Evolutionary conservation across 2,888 invertebrate genomes (phyloP), one percentile per base, ranked within the genome.

Genomic region (Hyposoter didymator): DNA sequence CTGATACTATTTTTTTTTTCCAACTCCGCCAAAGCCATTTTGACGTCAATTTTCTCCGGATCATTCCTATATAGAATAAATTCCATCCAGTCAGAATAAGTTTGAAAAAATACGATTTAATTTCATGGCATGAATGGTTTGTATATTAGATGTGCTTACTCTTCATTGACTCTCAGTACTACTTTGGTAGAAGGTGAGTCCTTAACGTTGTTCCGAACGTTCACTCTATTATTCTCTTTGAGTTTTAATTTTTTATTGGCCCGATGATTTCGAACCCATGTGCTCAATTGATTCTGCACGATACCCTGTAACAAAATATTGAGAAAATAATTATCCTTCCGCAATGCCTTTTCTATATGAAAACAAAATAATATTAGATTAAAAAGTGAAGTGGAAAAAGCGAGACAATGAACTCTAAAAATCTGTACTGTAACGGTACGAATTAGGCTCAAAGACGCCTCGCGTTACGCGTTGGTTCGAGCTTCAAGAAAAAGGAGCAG

Each of bases 21-120:
- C 52, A 78, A 59, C n/a, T 78, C 78, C n/a, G 28, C 32, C 19
- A 47, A 7, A 28, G 78, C 67, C 19, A 28, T 78, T 19, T 49
- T 2, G 6, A 52, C 28, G 14, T 78, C 78, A n/a, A 32, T 69
- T 6, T 67, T 32, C 14, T 47, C 59, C 39, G 17, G 35, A 19
- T 66, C 45, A 35, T 66, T 35, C 5, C 49, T 66, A 7, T 52
- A 49, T n/a, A n/a, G 10, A 19, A 19, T 1, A 14, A 22, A 19
- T n/a, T 39, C 10, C 12, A 28, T 52, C 49, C 19, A 52, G 14
- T 22, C 6, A 22, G 3, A 19, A 52, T 76, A 52, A 76, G 52
- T 39, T 39, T n/a, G 43, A 22, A 39, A 17, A n/a, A 55, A 62
- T 19, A 74, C 45, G 2, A 35, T 22, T 64, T 32, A 12, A 75